Evolutionary conservation across 1,140 invertebrate genomes (phyloP).

Genomic region (Euura saliciscinereae): DNA sequence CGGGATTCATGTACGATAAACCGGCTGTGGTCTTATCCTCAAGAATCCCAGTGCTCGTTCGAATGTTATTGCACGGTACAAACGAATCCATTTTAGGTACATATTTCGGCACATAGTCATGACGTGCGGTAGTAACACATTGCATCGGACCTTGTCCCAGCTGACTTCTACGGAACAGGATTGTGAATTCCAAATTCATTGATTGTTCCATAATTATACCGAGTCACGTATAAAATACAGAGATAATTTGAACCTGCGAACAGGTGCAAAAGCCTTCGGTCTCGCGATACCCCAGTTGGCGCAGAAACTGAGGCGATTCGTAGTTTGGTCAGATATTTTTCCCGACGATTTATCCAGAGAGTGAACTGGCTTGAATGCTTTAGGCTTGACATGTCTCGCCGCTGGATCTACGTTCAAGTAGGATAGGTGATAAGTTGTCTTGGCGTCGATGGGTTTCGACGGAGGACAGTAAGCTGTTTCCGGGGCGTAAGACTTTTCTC

Average conservation of each 20-base stretch:
- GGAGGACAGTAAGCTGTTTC: conserved; percentile 57
- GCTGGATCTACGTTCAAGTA: conserved; percentile 54
- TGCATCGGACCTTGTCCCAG: conserved; percentile 68
- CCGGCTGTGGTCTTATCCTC: conserved; percentile 40
- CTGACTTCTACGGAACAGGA: conserved; percentile 20
- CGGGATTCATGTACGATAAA: conserved; percentile 46
- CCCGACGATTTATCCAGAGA: conserved; percentile 42
- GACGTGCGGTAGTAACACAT: conserved; percentile 69
- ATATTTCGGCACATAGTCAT: conserved; percentile 71
- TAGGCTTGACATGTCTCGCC: conserved; percentile 31
- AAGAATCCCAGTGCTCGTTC: conserved; percentile 48
- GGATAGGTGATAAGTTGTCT: conserved; percentile 65
- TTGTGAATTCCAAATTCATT: neutral
- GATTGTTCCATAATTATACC: neutral
- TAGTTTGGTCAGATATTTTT: conserved; percentile 46
- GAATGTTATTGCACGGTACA: conserved; percentile 53
- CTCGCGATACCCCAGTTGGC: conserved; percentile 39
- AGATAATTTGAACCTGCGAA: conserved; percentile 33
- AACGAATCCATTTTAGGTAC: conserved; percentile 51
- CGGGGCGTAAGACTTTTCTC: conserved; percentile 61
- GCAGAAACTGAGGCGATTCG: conserved; percentile 44
- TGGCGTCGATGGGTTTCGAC: conserved; percentile 56
- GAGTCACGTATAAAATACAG: neutral
- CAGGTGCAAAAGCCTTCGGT: conserved; percentile 43
- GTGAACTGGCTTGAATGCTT: conserved; percentile 47